These are phyloP conservation scores for Limnephilus auricula DNA, from an alignment of 2,888 invertebrate genomes.

Conservation along the genomic window DNA sequence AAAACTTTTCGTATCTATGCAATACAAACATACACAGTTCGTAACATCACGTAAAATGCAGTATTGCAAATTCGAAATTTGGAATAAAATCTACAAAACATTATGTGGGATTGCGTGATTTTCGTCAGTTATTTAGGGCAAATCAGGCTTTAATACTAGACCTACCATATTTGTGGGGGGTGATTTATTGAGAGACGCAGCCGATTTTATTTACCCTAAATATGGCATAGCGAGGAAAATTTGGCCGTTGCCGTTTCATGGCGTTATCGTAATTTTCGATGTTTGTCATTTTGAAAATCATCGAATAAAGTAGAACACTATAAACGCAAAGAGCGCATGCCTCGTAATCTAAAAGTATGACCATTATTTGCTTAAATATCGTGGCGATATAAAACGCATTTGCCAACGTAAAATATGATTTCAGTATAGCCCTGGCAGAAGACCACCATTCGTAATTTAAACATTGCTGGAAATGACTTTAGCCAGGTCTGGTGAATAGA, in stretches of 20 bases:
- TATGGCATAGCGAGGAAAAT: neutral
- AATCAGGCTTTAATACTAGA: slow-evolving; percentile 21
- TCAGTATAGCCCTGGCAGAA: no score
- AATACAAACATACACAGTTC: neutral
- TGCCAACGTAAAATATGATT: no score
- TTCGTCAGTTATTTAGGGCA: slow-evolving; percentile 18
- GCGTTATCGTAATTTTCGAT: neutral
- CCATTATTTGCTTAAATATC: no score
- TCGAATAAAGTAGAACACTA: neutral
- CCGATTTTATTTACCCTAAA: neutral
- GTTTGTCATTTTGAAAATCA: neutral
- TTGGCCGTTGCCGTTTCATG: neutral
- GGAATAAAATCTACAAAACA: neutral
- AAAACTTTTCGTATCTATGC: neutral
- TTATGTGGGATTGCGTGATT: slow-evolving; percentile 17
- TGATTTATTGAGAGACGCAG: slow-evolving; percentile 6
- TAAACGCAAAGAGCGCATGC: no score
- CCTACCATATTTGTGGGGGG: neutral
- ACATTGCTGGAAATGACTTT: no score
- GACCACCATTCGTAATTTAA: no score
- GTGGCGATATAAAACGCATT: no score
- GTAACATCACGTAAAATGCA: neutral
- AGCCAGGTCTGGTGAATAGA: no score
- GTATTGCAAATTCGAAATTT: neutral
- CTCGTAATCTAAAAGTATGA: no score